Evolutionary conservation across 1,140 invertebrate species (phyloP).

Genomic region (Camponotus vicinus): DNA sequence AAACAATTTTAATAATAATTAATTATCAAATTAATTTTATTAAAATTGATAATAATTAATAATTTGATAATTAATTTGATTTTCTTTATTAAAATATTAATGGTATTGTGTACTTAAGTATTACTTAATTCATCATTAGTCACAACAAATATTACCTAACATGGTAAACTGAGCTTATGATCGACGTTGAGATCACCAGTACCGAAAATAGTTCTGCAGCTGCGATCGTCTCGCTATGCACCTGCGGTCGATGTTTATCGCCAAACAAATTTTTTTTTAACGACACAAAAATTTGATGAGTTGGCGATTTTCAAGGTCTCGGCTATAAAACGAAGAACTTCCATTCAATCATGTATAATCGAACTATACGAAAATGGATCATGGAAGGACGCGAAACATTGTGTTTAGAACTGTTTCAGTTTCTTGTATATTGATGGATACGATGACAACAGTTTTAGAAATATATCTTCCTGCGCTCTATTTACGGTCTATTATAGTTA

Average conservation of each 20-base stretch:
- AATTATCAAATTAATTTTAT: no score
- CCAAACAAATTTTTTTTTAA: constrained; percentile 32
- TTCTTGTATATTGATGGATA: background rate
- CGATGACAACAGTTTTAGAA: constrained; percentile 24
- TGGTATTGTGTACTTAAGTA: background rate
- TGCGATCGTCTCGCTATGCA: constrained; percentile 54
- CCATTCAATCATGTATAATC: constrained; percentile 7
- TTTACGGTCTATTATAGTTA: background rate
- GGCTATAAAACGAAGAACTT: background rate
- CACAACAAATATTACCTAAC: background rate
- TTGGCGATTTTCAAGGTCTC: constrained; percentile 32
- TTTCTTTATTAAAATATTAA: background rate
- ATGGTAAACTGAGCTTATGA: background rate
- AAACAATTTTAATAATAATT: no score
- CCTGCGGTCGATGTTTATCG: constrained; percentile 57
- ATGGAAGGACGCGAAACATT: background rate
- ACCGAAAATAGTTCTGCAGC: constrained; percentile 60
- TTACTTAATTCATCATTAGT: constrained; percentile 3
- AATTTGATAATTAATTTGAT: background rate
- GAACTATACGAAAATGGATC: background rate
- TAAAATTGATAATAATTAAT: no score
- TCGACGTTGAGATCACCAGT: constrained; percentile 43
- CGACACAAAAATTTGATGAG: constrained; percentile 11
- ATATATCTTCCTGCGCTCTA: constrained; percentile 3
- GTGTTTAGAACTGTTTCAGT: background rate